These are phyloP conservation scores for Tenrec ecaudatus DNA, from an alignment of 2,113 vertebrate species.

Conservation along the genomic window DNA sequence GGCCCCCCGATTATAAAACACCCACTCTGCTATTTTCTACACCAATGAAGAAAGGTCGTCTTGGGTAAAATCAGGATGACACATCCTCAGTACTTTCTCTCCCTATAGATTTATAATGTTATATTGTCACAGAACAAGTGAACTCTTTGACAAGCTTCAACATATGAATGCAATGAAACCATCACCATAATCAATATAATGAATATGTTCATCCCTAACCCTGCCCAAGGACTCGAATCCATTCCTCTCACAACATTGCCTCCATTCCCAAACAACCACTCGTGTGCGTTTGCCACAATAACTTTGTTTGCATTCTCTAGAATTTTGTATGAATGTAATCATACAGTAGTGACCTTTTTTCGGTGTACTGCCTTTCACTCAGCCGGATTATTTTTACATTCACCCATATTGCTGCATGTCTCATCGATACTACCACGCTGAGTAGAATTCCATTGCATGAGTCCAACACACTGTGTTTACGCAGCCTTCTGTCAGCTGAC, in stretches of 20 bases:
- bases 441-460: too few species aligned
- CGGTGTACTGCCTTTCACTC: neutral
- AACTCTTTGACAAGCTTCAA: too few species aligned
- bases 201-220: too few species aligned
- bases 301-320: slow-evolving; percentile 28
- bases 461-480: too few species aligned
- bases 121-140: too few species aligned
- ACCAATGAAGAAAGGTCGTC: neutral
- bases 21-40: neutral
- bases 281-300: neutral
- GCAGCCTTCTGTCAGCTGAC: too few species aligned
- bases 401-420: neutral
- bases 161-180: too few species aligned
- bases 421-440: neutral
- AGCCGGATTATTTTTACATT: slow-evolving; percentile 5
- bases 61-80: slow-evolving; percentile 20
- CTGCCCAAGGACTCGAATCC: neutral
- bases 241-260: neutral
- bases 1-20: neutral
- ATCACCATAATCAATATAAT: too few species aligned
- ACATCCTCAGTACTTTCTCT: neutral
- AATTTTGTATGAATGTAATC: neutral
- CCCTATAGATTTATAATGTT: too few species aligned
- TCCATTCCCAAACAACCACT: neutral
- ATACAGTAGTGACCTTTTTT: neutral